phyloP scores from a whole-genome alignment of 1,140 invertebrate species.

The Xylocopa sonorina region DNA sequence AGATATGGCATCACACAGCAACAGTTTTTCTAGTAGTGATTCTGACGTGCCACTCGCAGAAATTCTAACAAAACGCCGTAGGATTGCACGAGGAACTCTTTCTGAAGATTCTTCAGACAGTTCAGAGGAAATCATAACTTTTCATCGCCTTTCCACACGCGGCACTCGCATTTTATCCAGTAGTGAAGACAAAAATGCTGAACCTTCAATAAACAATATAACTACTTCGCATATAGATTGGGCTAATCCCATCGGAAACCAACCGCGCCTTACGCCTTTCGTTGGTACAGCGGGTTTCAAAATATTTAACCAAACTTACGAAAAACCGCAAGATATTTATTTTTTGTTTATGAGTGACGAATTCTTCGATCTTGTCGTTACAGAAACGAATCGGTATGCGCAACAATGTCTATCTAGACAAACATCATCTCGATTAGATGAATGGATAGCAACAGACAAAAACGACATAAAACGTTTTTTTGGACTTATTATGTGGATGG shows the following conservation, averaged over 20 bases:
- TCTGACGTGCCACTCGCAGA: slow-evolving; percentile 12
- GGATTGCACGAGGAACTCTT: slow-evolving; percentile 1
- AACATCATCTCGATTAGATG: no score
- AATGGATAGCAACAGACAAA: no score
- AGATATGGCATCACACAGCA: neutral
- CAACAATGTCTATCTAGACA: no score
- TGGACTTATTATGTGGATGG: no score
- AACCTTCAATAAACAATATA: no score
- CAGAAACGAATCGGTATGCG: slow-evolving; percentile 23
- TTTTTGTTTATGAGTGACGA: slow-evolving; percentile 30
- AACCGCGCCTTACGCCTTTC: slow-evolving; percentile 39
- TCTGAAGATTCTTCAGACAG: slow-evolving; percentile 20
- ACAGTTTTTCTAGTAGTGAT: slow-evolving; percentile 3
- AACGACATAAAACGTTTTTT: no score
- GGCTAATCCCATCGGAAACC: slow-evolving; percentile 50
- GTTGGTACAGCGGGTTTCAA: slow-evolving; percentile 38
- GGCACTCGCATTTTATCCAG: slow-evolving; percentile 9
- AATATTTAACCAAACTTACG: slow-evolving; percentile 33
- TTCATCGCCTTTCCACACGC: slow-evolving; percentile 10
- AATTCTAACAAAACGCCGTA: slow-evolving; percentile 27
- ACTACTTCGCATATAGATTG: no score
- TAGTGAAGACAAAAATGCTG: slow-evolving; percentile 28
- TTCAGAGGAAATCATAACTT: slow-evolving; percentile 19
- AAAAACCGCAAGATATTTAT: slow-evolving; percentile 38
- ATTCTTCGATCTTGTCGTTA: slow-evolving; percentile 20